A percentile compares a stretch with the other conserved stretches of the same genome.
Evolutionary conservation across 2,888 invertebrate species (phyloP).

Genomic region (Lomographa bimaculata): DNA sequence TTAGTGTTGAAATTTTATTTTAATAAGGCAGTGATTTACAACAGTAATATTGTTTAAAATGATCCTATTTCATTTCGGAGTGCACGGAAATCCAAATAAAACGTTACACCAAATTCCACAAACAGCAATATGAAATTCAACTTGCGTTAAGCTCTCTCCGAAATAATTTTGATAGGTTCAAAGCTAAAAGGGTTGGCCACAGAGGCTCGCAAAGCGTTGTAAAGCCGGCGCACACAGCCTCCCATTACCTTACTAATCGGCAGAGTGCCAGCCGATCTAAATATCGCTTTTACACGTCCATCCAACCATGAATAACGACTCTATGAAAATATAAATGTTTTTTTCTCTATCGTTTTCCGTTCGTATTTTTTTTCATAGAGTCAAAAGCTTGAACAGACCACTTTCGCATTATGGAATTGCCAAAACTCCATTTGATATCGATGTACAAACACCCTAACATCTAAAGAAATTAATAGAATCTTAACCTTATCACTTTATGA

Average conservation of each 20-base stretch:
- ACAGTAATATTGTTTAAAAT: background rate
- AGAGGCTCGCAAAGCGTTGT: constrained; percentile 54
- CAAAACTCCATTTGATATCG: constrained; percentile 74
- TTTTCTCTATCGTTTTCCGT: constrained; percentile 81
- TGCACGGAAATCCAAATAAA: constrained; percentile 41
- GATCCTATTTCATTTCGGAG: constrained; percentile 33
- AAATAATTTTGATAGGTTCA: constrained; percentile 77
- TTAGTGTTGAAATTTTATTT: too few relatives aligned
- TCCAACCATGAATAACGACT: constrained; percentile 81
- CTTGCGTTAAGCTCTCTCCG: constrained; percentile 50
- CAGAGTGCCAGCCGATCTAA: constrained; percentile 78
- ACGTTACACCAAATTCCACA: constrained; percentile 15
- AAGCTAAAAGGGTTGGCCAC: constrained; percentile 72
- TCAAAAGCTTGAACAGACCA: constrained; percentile 84
- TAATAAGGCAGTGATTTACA: too few relatives aligned
- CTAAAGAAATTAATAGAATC: constrained; percentile 27
- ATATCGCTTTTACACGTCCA: constrained; percentile 80
- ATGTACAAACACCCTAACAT: constrained; percentile 49
- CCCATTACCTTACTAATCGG: constrained; percentile 74
- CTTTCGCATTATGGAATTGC: constrained; percentile 84
- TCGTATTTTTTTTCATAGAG: constrained; percentile 81
- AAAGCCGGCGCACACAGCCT: constrained; percentile 53
- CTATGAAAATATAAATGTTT: constrained; percentile 82
- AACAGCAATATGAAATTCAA: constrained; percentile 49
- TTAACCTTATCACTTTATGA: constrained; percentile 31